Conservation (phyloP, 2,888 invertebrate genomes). For the Drosophila borealis region DNA sequence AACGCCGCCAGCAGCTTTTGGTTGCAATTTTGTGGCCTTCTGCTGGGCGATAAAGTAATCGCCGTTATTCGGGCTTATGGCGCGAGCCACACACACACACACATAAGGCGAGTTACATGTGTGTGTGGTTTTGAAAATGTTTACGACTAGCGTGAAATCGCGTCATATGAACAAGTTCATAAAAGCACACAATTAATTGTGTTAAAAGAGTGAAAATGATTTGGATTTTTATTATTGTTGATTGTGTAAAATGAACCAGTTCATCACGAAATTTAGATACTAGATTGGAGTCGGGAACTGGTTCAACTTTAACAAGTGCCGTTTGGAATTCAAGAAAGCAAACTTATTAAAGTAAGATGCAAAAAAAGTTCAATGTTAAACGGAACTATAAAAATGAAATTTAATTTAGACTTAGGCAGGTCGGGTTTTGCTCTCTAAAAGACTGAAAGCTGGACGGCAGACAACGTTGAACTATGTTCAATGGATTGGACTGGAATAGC, state of each 20-base stretch:
- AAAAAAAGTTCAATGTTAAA: not conserved
- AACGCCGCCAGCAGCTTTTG: slow-evolving; percentile 71
- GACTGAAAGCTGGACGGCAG: not conserved
- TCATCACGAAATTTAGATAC: not conserved
- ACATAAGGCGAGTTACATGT: slow-evolving; percentile 5
- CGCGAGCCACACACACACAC: slow-evolving; percentile 35
- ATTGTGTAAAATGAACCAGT: not conserved
- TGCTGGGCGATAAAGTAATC: slow-evolving; percentile 75
- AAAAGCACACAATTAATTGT: not conserved
- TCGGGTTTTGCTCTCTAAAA: too few relatives aligned
- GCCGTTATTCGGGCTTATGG: slow-evolving; percentile 77
- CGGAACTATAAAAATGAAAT: not conserved
- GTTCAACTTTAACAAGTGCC: not conserved
- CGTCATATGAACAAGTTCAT: slow-evolving; percentile 18
- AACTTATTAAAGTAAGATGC: not conserved
- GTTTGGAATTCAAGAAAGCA: not conserved
- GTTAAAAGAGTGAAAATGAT: slow-evolving; percentile 1
- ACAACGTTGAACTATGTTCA: slow-evolving; percentile 2
- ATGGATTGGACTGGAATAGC: slow-evolving; percentile 9
- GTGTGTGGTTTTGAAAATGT: slow-evolving; percentile 11
- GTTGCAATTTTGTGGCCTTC: slow-evolving; percentile 80
- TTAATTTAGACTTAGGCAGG: not conserved
- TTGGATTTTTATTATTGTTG: slow-evolving; percentile 11
- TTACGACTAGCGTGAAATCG: slow-evolving; percentile 14
- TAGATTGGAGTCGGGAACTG: not conserved